Evolutionary conservation across 1,140 invertebrate species (phyloP).

Genomic region (Contarinia nasturtii): DNA sequence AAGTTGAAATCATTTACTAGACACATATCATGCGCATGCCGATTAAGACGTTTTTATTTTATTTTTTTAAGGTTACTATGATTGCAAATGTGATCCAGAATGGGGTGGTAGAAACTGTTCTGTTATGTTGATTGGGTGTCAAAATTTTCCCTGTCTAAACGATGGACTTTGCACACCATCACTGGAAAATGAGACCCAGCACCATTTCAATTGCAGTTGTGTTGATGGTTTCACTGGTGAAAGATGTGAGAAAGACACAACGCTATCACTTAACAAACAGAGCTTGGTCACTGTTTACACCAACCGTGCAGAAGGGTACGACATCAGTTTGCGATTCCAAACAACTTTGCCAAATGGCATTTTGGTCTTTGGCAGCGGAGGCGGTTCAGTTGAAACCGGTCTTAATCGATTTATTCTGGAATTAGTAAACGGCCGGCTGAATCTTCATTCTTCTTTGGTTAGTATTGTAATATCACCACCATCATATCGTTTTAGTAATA

Average conservation of each 20-base stretch:
- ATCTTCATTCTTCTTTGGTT: slow-evolving; percentile 67
- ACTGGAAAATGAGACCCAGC: slow-evolving; percentile 52
- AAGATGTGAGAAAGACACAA: slow-evolving; percentile 63
- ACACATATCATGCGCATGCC: no score
- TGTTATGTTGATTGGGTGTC: slow-evolving; percentile 56
- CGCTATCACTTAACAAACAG: slow-evolving; percentile 62
- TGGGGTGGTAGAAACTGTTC: slow-evolving; percentile 90
- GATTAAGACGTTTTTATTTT: no score
- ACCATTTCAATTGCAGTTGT: slow-evolving; percentile 73
- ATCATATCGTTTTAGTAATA: no score
- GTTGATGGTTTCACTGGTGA: slow-evolving; percentile 33
- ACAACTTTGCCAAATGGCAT: slow-evolving; percentile 73
- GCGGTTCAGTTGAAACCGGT: slow-evolving; percentile 9
- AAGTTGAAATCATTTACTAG: no score
- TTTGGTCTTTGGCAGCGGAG: slow-evolving; percentile 64
- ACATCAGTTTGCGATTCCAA: slow-evolving; percentile 74
- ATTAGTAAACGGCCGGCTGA: slow-evolving; percentile 58
- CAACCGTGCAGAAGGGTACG: slow-evolving; percentile 63
- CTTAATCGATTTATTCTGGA: slow-evolving; percentile 66
- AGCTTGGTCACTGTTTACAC: slow-evolving; percentile 63
- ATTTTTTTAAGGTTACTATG: slow-evolving; percentile 33
- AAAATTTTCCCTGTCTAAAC: slow-evolving; percentile 55
- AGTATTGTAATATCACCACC: no score
- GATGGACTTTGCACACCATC: slow-evolving; percentile 66
- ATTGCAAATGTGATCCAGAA: slow-evolving; percentile 53